Evolutionary conservation across 2,797 vertebrate species (phyloP), one percentile per base, ranked within the genome.

Genomic region (Halcyon leucocephala): DNA sequence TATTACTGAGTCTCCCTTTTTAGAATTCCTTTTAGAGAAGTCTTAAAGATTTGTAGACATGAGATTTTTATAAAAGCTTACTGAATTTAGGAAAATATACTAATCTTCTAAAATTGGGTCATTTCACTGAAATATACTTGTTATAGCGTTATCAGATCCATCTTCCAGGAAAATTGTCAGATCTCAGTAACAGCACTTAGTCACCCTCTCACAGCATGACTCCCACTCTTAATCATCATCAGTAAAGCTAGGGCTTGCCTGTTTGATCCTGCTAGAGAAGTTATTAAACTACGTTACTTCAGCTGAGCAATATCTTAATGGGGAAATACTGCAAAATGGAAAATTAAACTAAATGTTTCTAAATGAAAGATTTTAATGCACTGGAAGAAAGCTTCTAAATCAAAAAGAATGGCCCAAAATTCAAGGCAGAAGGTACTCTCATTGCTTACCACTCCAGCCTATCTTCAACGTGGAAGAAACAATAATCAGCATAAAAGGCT

Each of bases 1-100:
- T 85, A 60, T 89, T 73, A 55, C 28, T 28, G 26, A 26, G 7
- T 89, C 29, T 80, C 29, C 46, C 14, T 66, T 79, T 84, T 84
- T 52, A 92, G 51, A 89, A 87, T 52, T 85, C 82, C 76, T 81
- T 78, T 91, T 78, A 89, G 65, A 81, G 64, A 89, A 92, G 55
- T 85, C 81, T 37, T 78, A 67, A 22, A 73, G 78, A 85, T 94
- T 77, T 77, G 44, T 71, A 87, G 89, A 71, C 4, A 12, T 35
- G 61, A 90, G 49, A 81, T 54, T 91, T 92, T 82, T 82, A 86
- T 66, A 93, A 96, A 93, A 83, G 79, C 69, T 65, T 72, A 51
- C 46, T 54, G 62, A 91, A 90, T 90, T 95, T 87, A 93, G 66
- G 72, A 96, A 96, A 96, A 96, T 92, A 94, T 77, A 88, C 82